phyloP scores from a whole-genome alignment of 2,113 vertebrate genomes.

The Sylvietta virens region DNA sequence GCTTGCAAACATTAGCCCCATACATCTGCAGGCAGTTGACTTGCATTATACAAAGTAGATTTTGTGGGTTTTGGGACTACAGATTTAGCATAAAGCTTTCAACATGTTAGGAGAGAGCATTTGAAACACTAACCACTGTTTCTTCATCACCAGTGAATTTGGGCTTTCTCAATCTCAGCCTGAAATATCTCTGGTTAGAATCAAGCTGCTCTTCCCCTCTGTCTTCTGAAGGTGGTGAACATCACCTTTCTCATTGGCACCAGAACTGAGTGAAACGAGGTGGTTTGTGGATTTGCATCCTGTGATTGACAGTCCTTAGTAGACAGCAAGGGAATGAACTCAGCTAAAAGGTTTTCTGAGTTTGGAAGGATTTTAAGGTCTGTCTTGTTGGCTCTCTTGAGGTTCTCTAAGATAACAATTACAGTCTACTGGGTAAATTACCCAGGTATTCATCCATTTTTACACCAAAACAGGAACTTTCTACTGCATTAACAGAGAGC shows the following conservation, averaged over 20 bases:
- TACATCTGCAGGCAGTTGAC: not conserved
- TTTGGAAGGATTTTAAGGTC: not conserved
- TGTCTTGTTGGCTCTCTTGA: not conserved
- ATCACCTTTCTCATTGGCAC: not conserved
- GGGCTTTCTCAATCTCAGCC: not conserved
- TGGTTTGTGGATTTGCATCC: not conserved
- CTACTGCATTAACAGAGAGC: not conserved
- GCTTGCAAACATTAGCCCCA: not conserved
- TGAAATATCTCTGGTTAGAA: not conserved
- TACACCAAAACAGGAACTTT: not conserved
- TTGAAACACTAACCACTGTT: not conserved
- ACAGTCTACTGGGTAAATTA: not conserved
- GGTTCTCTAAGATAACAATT: not conserved
- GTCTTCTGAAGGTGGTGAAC: not conserved
- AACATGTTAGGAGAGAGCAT: rapidly evolving
- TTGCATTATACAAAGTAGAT: not conserved
- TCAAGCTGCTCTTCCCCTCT: not conserved
- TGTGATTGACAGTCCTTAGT: not conserved
- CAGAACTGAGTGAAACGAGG: not conserved
- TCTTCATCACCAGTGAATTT: not conserved
- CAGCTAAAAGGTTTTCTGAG: not conserved
- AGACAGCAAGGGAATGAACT: not conserved
- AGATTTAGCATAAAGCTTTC: not conserved
- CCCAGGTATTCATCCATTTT: not conserved
- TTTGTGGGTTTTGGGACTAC: not conserved